Evolutionary conservation across 2,888 invertebrate species (phyloP).

Genomic region (Plagiodera versicolora): DNA sequence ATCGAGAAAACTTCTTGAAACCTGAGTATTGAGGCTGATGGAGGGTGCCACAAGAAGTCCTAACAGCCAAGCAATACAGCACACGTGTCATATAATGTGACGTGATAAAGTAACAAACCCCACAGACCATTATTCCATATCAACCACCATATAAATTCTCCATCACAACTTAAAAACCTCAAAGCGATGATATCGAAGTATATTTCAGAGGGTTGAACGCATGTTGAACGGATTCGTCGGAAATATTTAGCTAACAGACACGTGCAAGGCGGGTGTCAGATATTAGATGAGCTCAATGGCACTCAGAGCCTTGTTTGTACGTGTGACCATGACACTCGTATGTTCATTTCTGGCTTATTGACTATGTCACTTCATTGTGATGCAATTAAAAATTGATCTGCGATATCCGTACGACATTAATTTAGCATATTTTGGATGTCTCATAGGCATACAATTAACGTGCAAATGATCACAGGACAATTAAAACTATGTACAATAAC

Average conservation of each 20-base stretch:
- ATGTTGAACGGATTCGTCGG: background rate
- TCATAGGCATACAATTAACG: too few relatives aligned
- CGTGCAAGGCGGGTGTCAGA: slow-evolving; percentile 41
- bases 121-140: slow-evolving; percentile 25
- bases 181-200: slow-evolving; percentile 33
- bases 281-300: slow-evolving; percentile 44
- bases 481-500: too few relatives aligned
- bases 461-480: too few relatives aligned
- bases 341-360: slow-evolving; percentile 25
- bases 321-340: slow-evolving; percentile 36
- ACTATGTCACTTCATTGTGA: slow-evolving; percentile 14
- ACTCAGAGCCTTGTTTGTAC: slow-evolving; percentile 40
- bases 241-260: slow-evolving; percentile 14
- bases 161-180: slow-evolving; percentile 38
- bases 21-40: background rate
- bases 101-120: slow-evolving; percentile 27
- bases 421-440: too few relatives aligned
- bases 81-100: slow-evolving; percentile 22
- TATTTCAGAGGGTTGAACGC: slow-evolving; percentile 21
- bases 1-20: slow-evolving; percentile 1
- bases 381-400: too few relatives aligned
- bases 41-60: slow-evolving; percentile 4
- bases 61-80: slow-evolving; percentile 18
- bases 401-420: too few relatives aligned
- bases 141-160: slow-evolving; percentile 36